Evolutionary conservation across 1,140 invertebrate genomes (phyloP), one percentile per base, ranked within the genome.

Genomic region (Sitobion miscanthi): DNA sequence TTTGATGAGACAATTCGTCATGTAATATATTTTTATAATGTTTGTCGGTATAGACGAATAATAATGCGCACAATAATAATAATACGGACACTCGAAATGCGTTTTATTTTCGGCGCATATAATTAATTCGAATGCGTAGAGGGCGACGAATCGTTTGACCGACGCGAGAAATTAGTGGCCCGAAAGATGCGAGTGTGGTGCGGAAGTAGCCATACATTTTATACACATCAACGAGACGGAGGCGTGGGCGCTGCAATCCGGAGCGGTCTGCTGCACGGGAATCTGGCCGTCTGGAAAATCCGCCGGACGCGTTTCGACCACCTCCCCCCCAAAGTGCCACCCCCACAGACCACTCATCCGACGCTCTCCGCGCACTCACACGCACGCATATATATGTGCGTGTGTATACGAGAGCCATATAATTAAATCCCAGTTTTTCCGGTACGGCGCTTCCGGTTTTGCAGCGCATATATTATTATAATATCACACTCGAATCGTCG

Each of bases 361-460:
- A n/a, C 62, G 30, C 30, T 69, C 30, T 69, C 9, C 9, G 23
- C 62, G 11, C 30, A 69, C 30, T 14, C 45, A 25, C 9, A 30
- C 11, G 1, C 49, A 49, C 49, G 17, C 49, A 49, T n/a, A 30
- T 2, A 47, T 20, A 30, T 2, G 47, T 25, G 17, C 20, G 21
- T 42, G 2, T 83, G 42, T 38, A 83, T 38, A 87, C 14, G 14
- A 62, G 25, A 57, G 42, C 11, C 25, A 21, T 89, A 57, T 90
- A 90, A 90, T 90, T 90, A 90, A 90, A 90, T 90, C 88, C n/a
- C 88, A 90, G 88, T 57, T 54, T 90, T 90, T 90, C 88, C 88
- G 54, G 88, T 38, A 52, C 88, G n/a, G n/a, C 88, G 35, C 62
- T 77, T 77, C 62, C n/a, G 62, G 85, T 47, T 86, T 47, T 45